Evolutionary conservation across 2,113 vertebrate species (phyloP).

Genomic region (Chrysemys picta): DNA sequence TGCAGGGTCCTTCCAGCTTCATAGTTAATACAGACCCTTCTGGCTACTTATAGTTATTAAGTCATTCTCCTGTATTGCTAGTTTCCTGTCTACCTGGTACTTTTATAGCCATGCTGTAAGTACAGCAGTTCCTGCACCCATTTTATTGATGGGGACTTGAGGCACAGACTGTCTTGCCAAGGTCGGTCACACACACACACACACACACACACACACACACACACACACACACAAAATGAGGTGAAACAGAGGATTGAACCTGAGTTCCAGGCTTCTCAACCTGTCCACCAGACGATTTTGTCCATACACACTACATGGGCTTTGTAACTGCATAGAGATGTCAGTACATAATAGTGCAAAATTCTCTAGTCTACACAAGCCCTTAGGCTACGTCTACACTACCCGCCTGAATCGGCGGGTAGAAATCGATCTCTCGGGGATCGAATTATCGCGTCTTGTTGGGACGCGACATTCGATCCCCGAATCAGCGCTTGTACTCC

Average conservation of each 20-base stretch:
- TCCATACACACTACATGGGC: neutral
- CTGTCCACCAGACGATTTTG: neutral
- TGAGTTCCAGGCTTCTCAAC: neutral
- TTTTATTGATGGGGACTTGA: neutral
- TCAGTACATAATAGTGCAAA: neutral
- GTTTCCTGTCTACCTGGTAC: neutral
- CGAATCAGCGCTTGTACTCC: no score
- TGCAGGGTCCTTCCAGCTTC: neutral
- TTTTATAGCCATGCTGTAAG: neutral
- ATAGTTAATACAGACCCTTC: neutral
- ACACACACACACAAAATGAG: neutral
- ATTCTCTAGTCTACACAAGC: neutral
- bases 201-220: no score
- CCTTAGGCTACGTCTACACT: no score
- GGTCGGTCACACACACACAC: no score
- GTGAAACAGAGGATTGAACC: neutral
- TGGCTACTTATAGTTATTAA: neutral
- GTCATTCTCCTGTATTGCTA: neutral
- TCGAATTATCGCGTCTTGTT: no score
- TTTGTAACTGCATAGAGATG: neutral
- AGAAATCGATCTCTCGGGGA: no score
- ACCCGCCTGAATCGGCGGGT: no score
- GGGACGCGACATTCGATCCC: no score
- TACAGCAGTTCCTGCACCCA: no score
- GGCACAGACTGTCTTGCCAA: neutral